Base-by-base conservation (phyloP, 1,140 invertebrate species). In the Apis cerana region DNA sequence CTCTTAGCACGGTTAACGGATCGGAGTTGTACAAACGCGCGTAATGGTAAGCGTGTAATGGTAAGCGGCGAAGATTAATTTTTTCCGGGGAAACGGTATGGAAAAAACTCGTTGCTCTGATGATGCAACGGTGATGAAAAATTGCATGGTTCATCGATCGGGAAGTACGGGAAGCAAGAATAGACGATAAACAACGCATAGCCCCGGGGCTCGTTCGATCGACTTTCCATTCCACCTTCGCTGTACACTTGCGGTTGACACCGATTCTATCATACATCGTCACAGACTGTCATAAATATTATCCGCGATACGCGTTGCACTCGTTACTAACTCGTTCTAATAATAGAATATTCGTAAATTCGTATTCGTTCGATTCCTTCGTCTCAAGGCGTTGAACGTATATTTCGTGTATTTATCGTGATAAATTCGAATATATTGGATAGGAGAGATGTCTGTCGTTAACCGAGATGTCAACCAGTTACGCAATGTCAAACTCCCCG, bases 381-480 rank as follows among this genome's bases (percentile, higher is more conserved):
- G 75, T 70, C 67, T 50, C 56, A 21, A 78, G 58, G 1, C 12
- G 67, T 33, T 33, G 54, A 62, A 56, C 50, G 15, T 65, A 19
- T 23, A 43, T 43, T 43, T 21, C 23, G 5, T 33, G 3, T 75
- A 43, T 59, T 64, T 43, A 64, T 75, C 54, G 23, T 13, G 33
- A 64, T 76, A 77, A 74, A 87, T 84, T 50, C 43, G 69, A 64
- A 82, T 33, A 88, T 78, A 43, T 87, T 68, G 23, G 65, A 75
- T 52, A 54, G 67, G 62, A 85, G 75, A 71, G 56, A 50, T 5
- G 54, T 23, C 21, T 58, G 13, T 27, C 17, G 54, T 58, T 50
- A 21, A 33, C 69, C 74, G 59, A 85, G 70, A 75, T 71, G 75
- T 85, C 61, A 54, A 71, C 56, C 48, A 10, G 10, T 54, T 21